These are phyloP conservation scores for Polydrusus tereticollis DNA, from an alignment of 2,888 invertebrate species.

Conservation along the genomic window DNA sequence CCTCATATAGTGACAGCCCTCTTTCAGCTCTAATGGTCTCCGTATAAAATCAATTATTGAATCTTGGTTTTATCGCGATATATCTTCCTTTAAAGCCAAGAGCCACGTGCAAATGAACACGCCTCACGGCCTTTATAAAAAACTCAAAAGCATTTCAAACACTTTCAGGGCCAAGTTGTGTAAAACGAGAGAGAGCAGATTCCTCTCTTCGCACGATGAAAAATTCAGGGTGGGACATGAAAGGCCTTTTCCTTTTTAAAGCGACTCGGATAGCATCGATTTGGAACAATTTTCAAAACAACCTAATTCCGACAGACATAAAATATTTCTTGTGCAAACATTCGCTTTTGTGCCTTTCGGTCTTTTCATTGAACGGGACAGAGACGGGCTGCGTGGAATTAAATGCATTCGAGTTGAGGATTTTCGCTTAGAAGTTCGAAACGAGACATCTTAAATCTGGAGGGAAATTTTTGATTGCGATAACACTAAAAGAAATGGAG, in stretches of 20 bases:
- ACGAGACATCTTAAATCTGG: constrained; percentile 1
- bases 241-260: constrained; percentile 30
- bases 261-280: constrained; percentile 35
- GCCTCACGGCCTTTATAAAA: not conserved
- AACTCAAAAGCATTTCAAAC: constrained; percentile 7
- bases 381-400: not conserved
- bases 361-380: constrained; percentile 15
- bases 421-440: not conserved
- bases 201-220: constrained; percentile 26
- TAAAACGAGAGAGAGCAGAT: not conserved
- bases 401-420: not conserved
- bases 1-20: too few relatives aligned
- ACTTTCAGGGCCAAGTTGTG: not conserved
- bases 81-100: not conserved
- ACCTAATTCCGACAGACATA: constrained; percentile 31
- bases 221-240: constrained; percentile 34
- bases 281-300: constrained; percentile 43
- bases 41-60: too few relatives aligned
- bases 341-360: constrained; percentile 1
- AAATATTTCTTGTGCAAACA: constrained; percentile 33
- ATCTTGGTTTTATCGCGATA: not conserved
- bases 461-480: constrained; percentile 6
- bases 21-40: too few relatives aligned
- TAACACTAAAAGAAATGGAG: not conserved
- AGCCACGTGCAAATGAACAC: not conserved